phyloP scores from a whole-genome alignment of 2,888 invertebrate genomes.

The Stenoptilia bipunctidactyla region DNA sequence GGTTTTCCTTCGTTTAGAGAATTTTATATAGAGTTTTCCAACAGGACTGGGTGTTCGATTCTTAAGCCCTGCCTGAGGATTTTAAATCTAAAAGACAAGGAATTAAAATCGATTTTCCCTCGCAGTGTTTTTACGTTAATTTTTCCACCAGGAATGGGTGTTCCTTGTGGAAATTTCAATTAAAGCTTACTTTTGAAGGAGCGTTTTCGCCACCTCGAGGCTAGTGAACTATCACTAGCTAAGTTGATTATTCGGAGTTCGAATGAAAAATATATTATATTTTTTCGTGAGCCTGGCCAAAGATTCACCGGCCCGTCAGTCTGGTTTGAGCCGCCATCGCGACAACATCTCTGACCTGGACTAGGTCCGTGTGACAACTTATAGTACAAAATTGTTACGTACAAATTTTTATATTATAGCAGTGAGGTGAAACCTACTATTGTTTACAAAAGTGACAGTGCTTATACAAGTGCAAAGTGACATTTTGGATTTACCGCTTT shows the following conservation, averaged over 20 bases:
- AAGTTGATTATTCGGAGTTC: slow-evolving; percentile 61
- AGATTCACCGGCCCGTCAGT: slow-evolving; percentile 68
- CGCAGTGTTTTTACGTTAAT: neutral
- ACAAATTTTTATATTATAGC: slow-evolving; percentile 49
- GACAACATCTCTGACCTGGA: slow-evolving; percentile 44
- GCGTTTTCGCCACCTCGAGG: slow-evolving; percentile 28
- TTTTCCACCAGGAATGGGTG: slow-evolving; percentile 6
- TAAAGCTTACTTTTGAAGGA: slow-evolving; percentile 17
- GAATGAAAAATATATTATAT: slow-evolving; percentile 55
- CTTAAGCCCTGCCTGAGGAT: too few relatives aligned
- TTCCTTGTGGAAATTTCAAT: slow-evolving; percentile 18
- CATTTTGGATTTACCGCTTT: slow-evolving; percentile 20
- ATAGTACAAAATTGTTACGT: slow-evolving; percentile 63
- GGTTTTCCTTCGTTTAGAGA: neutral
- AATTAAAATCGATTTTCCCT: too few relatives aligned
- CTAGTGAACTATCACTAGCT: slow-evolving; percentile 65
- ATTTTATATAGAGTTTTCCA: neutral
- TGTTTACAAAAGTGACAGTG: slow-evolving; percentile 48
- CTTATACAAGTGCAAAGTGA: slow-evolving; percentile 36
- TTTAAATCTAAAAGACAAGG: too few relatives aligned
- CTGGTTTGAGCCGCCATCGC: slow-evolving; percentile 49
- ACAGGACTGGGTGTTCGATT: slow-evolving; percentile 6
- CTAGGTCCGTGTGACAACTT: slow-evolving; percentile 49
- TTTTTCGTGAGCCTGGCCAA: slow-evolving; percentile 60
- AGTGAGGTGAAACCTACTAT: slow-evolving; percentile 53